Percentiles rank a stretch among this genome's conserved stretches.
phyloP scores from a whole-genome alignment of 2,888 invertebrate species.

The Ennomos erosarius region DNA sequence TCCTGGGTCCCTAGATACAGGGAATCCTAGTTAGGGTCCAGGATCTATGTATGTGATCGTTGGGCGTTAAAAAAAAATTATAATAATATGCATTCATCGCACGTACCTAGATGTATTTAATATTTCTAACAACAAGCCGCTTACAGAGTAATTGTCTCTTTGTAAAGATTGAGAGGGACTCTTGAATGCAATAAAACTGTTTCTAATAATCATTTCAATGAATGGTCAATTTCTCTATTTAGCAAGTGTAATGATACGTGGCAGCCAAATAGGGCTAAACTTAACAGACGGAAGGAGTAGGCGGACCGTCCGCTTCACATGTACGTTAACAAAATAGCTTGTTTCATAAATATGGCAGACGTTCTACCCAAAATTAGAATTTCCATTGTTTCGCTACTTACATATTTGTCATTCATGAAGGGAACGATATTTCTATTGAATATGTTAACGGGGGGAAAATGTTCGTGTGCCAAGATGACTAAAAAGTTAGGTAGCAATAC shows the following conservation, averaged over 20 bases:
- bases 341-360: slow-evolving; percentile 19
- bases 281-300: slow-evolving; percentile 51
- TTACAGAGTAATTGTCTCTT: slow-evolving; percentile 9
- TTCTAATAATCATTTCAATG: slow-evolving; percentile 39
- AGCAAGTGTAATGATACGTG: slow-evolving; percentile 64
- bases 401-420: slow-evolving; percentile 14
- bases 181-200: slow-evolving; percentile 26
- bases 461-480: slow-evolving; percentile 16
- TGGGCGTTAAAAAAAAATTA: no score
- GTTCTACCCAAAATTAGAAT: slow-evolving; percentile 42
- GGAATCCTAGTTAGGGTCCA: no score
- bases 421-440: slow-evolving; percentile 26
- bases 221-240: slow-evolving; percentile 59
- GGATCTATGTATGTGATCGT: no score
- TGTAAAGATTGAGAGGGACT: slow-evolving; percentile 8
- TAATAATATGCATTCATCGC: slow-evolving; percentile 4
- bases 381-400: slow-evolving; percentile 30
- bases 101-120: background rate
- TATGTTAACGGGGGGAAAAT: slow-evolving; percentile 15
- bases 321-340: slow-evolving; percentile 23
- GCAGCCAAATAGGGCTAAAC: slow-evolving; percentile 55
- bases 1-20: no score
- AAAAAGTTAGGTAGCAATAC: slow-evolving; percentile 17
- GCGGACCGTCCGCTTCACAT: slow-evolving; percentile 45
- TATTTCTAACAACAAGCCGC: slow-evolving; percentile 1